Conservation (phyloP, 2,113 vertebrate species). For the Ifrita kowaldi region DNA sequence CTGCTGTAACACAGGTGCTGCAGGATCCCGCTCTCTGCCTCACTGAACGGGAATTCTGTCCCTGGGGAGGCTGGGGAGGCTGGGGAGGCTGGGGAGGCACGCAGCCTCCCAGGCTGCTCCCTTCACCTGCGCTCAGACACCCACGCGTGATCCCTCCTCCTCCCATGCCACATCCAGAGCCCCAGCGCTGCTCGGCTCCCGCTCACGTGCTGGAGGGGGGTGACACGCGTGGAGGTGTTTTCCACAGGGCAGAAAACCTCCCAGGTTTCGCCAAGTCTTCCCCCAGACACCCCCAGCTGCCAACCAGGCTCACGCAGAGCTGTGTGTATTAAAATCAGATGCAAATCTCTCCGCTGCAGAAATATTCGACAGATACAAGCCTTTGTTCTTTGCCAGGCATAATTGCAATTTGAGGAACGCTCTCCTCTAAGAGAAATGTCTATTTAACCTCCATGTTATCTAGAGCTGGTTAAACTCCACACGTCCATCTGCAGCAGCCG, state of each 20-base stretch:
- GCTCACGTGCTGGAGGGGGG: accelerated
- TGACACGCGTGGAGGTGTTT: background rate
- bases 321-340: background rate
- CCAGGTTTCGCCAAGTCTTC: background rate
- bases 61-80: background rate
- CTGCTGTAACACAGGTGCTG: background rate
- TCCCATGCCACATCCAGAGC: background rate
- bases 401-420: background rate
- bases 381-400: conserved; percentile 10
- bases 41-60: background rate
- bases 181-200: accelerated
- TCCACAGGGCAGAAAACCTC: background rate
- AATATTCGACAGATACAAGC: background rate
- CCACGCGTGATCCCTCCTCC: accelerated
- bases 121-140: background rate
- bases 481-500: conserved; percentile 29
- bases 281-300: background rate
- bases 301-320: background rate
- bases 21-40: background rate
- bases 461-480: background rate
- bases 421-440: background rate
- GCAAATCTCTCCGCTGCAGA: background rate
- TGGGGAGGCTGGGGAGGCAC: background rate
- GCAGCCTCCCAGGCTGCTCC: background rate
- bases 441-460: background rate